Conservation (phyloP, 2,888 invertebrate genomes). For the Hedya salicella region DNA sequence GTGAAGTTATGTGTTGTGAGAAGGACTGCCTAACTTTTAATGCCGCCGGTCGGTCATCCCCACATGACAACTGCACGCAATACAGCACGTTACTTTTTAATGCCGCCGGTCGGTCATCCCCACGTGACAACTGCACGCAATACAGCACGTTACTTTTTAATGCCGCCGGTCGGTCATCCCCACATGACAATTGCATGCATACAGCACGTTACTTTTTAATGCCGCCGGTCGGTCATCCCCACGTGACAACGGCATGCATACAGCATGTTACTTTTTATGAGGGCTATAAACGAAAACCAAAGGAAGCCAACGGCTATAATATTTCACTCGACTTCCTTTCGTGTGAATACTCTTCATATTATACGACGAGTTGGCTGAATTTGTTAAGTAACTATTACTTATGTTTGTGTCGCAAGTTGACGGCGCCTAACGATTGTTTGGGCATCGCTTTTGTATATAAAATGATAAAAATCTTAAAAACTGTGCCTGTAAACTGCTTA, state of each 20-base stretch:
- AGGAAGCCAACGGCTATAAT: slow-evolving; percentile 37
- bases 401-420: neutral
- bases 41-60: slow-evolving; percentile 15
- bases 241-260: no score
- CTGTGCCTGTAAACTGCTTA: no score
- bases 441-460: no score
- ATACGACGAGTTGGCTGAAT: neutral
- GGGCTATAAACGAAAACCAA: slow-evolving; percentile 36
- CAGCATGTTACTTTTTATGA: slow-evolving; percentile 40
- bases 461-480: no score
- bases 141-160: no score
- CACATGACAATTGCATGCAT: slow-evolving; percentile 37
- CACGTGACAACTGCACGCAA: slow-evolving; percentile 37
- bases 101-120: slow-evolving; percentile 15
- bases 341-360: slow-evolving; percentile 10
- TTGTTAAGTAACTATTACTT: neutral
- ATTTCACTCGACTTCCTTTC: slow-evolving; percentile 28
- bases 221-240: slow-evolving; percentile 16
- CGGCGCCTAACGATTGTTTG: neutral
- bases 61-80: slow-evolving; percentile 35
- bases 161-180: slow-evolving; percentile 15
- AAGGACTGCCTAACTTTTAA: slow-evolving; percentile 17
- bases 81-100: no score
- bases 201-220: no score
- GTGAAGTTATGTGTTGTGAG: slow-evolving; percentile 26